Conservation (phyloP, 2,113 vertebrate genomes). For the Crypturellus undulatus region DNA sequence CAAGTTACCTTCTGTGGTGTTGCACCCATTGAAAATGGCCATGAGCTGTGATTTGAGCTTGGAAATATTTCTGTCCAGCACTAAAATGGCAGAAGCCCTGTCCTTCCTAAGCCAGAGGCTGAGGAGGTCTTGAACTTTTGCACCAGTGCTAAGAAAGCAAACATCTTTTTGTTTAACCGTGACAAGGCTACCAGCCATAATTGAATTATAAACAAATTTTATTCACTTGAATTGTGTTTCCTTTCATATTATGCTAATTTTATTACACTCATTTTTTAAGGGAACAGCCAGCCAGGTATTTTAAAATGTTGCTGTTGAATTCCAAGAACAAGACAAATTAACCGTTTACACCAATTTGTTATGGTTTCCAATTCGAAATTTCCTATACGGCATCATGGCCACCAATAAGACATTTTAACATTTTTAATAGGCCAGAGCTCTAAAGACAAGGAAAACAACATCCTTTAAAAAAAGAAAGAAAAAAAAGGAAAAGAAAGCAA, state of each 20-base stretch:
- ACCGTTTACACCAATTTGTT: background rate
- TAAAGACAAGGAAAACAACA: background rate
- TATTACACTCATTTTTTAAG: background rate
- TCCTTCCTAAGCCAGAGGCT: background rate
- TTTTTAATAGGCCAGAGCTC: background rate
- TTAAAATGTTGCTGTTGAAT: background rate
- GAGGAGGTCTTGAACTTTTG: background rate
- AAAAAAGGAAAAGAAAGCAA: too few species aligned
- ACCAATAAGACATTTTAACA: background rate
- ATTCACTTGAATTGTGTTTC: background rate
- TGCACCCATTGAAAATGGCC: background rate
- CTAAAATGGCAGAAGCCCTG: background rate
- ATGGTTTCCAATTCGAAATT: background rate
- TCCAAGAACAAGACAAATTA: background rate
- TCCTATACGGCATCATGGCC: background rate
- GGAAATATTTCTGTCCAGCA: background rate
- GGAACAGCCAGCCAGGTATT: background rate
- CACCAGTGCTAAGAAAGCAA: background rate
- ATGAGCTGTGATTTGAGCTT: background rate
- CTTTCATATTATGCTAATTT: background rate
- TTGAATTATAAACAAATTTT: constrained; percentile 27
- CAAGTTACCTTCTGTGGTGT: background rate
- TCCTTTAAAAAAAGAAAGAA: background rate
- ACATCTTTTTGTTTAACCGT: background rate
- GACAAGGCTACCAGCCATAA: background rate